A percentile compares a stretch with the other conserved stretches of the same genome.
These are phyloP conservation scores for Cynoglossus semilaevis DNA, from an alignment of 2,113 vertebrate genomes.

Conservation along the genomic window DNA sequence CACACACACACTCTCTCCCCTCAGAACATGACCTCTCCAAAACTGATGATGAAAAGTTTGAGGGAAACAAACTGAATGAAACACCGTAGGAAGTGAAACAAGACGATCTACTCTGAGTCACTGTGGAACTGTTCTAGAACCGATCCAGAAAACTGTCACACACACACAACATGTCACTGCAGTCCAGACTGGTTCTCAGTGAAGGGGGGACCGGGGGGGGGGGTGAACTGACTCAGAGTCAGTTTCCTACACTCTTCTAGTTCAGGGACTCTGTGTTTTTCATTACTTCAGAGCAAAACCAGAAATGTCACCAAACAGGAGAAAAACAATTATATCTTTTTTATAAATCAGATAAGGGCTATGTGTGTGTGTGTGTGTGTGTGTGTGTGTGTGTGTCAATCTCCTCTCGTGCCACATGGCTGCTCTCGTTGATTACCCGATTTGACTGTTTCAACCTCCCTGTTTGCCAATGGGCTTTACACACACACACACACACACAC, in stretches of 20 bases:
- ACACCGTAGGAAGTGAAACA: too few species aligned
- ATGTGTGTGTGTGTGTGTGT: background rate
- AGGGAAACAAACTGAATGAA: background rate
- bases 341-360: constrained; percentile 51
- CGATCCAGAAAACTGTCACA: too few species aligned
- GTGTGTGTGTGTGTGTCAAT: constrained; percentile 43
- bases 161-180: too few species aligned
- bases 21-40: constrained; percentile 1
- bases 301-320: constrained; percentile 1
- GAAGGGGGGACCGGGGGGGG: too few species aligned
- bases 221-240: background rate
- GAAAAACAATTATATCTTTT: constrained; percentile 15
- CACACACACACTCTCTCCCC: constrained; percentile 10
- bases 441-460: constrained; percentile 65
- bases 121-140: too few species aligned
- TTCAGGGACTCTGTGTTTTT: background rate
- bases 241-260: too few species aligned
- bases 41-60: background rate
- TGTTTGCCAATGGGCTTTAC: constrained; percentile 64
- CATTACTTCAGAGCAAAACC: background rate
- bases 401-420: constrained; percentile 63
- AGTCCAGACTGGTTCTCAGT: too few species aligned
- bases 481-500: constrained; percentile 30
- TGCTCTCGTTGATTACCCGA: constrained; percentile 64
- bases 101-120: too few species aligned